Evolutionary conservation across 1,140 invertebrate genomes (phyloP).

Genomic region (Bombyx mandarina): DNA sequence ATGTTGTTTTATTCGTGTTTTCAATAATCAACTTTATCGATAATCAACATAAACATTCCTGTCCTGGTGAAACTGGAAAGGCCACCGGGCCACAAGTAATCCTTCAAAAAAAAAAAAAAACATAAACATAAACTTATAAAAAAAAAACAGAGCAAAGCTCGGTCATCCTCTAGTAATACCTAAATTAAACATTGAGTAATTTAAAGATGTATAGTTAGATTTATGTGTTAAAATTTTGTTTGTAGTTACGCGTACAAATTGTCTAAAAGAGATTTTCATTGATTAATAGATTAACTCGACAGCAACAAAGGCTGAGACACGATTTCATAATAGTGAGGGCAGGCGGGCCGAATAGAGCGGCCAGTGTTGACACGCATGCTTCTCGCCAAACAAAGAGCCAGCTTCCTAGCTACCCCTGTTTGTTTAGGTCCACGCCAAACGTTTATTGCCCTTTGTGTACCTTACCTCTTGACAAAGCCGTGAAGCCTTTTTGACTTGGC

Average conservation of each 20-base stretch:
- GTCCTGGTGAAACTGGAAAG: no score
- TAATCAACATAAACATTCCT: neutral
- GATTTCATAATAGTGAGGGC: conserved; percentile 19
- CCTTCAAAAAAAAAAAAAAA: no score
- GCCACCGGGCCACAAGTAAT: no score
- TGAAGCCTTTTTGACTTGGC: conserved; percentile 66
- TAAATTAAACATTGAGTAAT: no score
- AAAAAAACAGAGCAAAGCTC: neutral
- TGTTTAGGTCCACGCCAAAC: conserved; percentile 65
- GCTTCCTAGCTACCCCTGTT: conserved; percentile 68
- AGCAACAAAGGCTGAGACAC: conserved; percentile 10
- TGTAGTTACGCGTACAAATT: no score
- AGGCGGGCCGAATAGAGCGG: conserved; percentile 10
- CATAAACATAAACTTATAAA: neutral
- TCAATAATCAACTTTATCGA: no score
- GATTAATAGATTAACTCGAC: conserved; percentile 26
- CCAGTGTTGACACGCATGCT: conserved; percentile 59
- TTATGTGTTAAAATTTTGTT: no score
- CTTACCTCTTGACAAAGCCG: conserved; percentile 55
- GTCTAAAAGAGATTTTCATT: no score
- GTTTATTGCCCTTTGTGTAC: conserved; percentile 64
- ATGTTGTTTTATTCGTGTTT: no score
- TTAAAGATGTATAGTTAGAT: no score
- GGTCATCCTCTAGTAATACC: no score
- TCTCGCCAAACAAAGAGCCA: conserved; percentile 62